Conservation (phyloP, 2,113 vertebrate genomes). For the Toxostoma redivivum region DNA sequence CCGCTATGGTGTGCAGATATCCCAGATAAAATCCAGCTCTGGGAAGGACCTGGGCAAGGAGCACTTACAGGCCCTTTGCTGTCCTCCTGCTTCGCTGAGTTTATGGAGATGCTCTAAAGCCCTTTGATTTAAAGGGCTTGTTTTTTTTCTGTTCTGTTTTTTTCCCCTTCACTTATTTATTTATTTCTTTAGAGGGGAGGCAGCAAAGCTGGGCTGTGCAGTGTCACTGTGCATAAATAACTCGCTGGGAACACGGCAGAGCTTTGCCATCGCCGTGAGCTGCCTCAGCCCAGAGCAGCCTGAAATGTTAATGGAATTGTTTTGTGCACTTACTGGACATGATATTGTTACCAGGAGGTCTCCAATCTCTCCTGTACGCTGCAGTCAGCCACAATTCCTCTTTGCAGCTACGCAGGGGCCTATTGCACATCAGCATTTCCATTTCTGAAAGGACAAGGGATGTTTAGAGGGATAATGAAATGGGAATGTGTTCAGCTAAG, state of each 20-base stretch:
- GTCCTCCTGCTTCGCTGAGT: neutral
- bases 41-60: neutral
- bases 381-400: neutral
- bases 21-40: neutral
- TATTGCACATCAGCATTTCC: neutral
- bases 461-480: neutral
- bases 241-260: neutral
- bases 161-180: neutral
- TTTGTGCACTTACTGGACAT: neutral
- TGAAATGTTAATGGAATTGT: slow-evolving; percentile 7
- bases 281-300: neutral
- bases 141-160: neutral
- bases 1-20: fast-evolving
- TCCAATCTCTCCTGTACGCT: neutral
- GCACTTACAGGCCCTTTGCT: neutral
- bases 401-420: neutral
- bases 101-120: neutral
- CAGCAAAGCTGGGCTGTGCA: neutral
- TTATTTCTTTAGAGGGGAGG: neutral
- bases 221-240: neutral
- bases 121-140: neutral
- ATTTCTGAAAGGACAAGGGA: neutral
- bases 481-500: neutral
- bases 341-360: neutral
- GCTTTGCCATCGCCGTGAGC: neutral